Percentiles rank a stretch among this genome's conserved stretches.
Conservation (phyloP, 2,888 invertebrate species). For the Drosophila anceps region DNA sequence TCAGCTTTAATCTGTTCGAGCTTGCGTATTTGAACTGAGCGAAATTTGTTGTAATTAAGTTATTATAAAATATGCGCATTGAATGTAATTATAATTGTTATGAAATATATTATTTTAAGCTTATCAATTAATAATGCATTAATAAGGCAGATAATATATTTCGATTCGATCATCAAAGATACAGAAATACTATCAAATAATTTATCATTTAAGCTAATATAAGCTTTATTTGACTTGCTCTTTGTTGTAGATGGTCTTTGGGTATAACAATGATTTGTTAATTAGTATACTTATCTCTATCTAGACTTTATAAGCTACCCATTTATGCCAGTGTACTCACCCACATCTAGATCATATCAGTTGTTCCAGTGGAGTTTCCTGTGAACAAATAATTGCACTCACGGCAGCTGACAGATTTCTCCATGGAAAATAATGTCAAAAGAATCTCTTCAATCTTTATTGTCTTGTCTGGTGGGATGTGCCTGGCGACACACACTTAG, state of each 20-base stretch:
- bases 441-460: conserved; percentile 33
- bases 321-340: conserved; percentile 2
- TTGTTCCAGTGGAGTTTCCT: conserved; percentile 6
- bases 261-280: neutral
- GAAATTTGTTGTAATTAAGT: conserved; percentile 13
- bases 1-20: conserved; percentile 2
- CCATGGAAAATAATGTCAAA: conserved; percentile 9
- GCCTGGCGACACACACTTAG: conserved; percentile 19
- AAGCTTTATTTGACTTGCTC: no score
- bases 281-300: neutral
- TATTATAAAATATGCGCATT: neutral
- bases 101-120: neutral
- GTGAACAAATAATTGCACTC: conserved; percentile 14
- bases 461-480: conserved; percentile 27
- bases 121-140: neutral
- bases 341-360: conserved; percentile 1
- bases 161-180: neutral
- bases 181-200: neutral
- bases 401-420: conserved; percentile 35
- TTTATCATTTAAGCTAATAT: no score
- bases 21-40: conserved; percentile 3
- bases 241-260: neutral
- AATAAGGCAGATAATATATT: neutral
- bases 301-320: neutral
- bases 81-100: neutral